Evolutionary conservation across 2,888 invertebrate species (phyloP).

Genomic region (Podabrus alpinus): DNA sequence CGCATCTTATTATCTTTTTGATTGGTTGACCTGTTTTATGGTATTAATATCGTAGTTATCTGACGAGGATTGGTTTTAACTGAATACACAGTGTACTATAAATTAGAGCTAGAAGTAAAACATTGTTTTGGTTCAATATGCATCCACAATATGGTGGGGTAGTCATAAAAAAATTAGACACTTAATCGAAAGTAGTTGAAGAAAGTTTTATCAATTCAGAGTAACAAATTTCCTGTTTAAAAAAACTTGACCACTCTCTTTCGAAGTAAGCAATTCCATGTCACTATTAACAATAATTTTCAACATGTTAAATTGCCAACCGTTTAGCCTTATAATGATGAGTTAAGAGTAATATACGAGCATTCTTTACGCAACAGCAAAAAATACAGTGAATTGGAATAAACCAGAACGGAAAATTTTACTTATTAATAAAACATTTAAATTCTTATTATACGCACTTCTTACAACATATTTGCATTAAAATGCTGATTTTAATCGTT

Average conservation of each 20-base stretch:
- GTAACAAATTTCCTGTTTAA: neutral
- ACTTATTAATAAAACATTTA: neutral
- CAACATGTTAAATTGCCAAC: neutral
- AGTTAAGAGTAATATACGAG: neutral
- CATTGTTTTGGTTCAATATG: neutral
- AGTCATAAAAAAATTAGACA: neutral
- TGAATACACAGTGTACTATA: too few species aligned
- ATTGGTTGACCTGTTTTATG: too few species aligned
- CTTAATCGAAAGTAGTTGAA: neutral
- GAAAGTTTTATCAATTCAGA: neutral
- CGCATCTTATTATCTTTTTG: neutral
- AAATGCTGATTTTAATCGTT: neutral
- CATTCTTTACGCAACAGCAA: neutral
- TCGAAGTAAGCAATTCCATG: neutral
- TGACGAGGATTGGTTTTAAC: too few species aligned
- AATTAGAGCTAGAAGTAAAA: too few species aligned
- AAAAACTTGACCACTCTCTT: neutral
- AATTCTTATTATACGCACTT: neutral
- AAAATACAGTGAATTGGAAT: neutral
- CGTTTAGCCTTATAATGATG: neutral
- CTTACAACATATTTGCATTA: neutral
- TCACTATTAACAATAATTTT: neutral
- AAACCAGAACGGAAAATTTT: neutral
- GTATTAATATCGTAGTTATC: too few species aligned
- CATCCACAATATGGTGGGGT: neutral